Evolutionary conservation across 30 jellyfish, hydroid and myxozoan genomes (phyloP), one percentile per base, ranked within the genome.

Genomic region (Turritopsis dohrnii): DNA sequence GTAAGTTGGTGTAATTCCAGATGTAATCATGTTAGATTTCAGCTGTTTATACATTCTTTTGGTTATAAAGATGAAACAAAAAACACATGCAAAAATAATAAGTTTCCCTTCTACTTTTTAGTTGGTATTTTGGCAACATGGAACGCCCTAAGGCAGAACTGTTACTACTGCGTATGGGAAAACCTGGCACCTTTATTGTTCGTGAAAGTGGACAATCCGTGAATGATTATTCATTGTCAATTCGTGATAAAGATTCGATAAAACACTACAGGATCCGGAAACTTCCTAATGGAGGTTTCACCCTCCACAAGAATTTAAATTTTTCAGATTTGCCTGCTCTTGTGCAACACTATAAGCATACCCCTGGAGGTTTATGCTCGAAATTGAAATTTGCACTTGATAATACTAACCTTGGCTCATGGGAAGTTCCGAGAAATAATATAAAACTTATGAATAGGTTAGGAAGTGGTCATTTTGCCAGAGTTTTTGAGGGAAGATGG

Each of bases 401-500:
- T n/a, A 9, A 21, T 8, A 20, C 27, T 19, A 0, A 3, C 1
- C 66, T 29, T 0, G 71, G 21, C n/a, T 66, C 71, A n/a, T 77
- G 85, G 85, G 85, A 77, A 25, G 29, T 77, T 5, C 72, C 85
- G 18, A 53, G 29, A 29, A 25, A 77, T 7, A 77, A 25, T 21
- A 77, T 77, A 0, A 77, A 19, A 16, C 74, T 25, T 18, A 25
- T 0, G 20, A 77, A 77, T 5, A 29, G 29, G 25, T 77, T 77
- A 18, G 85, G 85, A 26, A 77, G 29, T 21, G 85, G 85, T 22
- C 21, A 77, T 52, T 77, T 28, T 77, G 85, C 71, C 16, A 24
- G 18, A 16, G 85, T 77, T 1, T 22, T 30, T 20, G 85, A 77
- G 28, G 85, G 85, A 5, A 77, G 27, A 28, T 77, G 66, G 71